Percentiles rank a stretch among this genome's conserved stretches.
These are phyloP conservation scores for Drosophila multiciliata DNA, from an alignment of 2,888 invertebrate species.

Conservation along the genomic window DNA sequence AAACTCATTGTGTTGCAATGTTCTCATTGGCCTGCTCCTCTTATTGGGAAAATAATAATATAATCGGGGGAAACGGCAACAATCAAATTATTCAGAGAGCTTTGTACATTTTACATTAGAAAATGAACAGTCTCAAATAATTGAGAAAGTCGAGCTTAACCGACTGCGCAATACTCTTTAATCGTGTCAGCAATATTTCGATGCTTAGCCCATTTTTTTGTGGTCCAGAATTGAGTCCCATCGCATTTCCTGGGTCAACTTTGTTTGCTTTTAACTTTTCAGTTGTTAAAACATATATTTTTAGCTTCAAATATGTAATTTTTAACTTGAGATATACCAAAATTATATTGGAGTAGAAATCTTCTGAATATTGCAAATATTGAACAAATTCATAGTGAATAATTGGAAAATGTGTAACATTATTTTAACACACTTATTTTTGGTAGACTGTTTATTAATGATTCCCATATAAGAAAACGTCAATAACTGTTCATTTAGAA, in stretches of 20 bases:
- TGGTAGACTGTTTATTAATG: background rate
- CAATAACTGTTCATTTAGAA: background rate
- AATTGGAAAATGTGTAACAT: background rate
- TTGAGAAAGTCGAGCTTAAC: background rate
- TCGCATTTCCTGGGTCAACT: background rate
- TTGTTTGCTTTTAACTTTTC: background rate
- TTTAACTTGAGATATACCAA: background rate
- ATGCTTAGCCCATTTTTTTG: background rate
- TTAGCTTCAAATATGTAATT: background rate
- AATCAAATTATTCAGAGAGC: background rate
- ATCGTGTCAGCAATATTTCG: background rate
- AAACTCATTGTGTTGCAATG: constrained; percentile 33
- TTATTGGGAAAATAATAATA: background rate
- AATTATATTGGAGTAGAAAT: background rate
- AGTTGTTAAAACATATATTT: background rate
- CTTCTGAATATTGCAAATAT: background rate
- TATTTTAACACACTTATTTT: background rate
- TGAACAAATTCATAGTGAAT: background rate
- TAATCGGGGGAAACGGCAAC: background rate
- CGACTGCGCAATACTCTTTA: background rate
- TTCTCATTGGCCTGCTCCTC: constrained; percentile 11
- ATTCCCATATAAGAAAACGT: background rate
- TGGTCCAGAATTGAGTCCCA: background rate
- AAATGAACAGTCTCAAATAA: background rate
- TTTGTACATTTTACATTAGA: background rate